Evolutionary conservation across 30 jellyfish, hydroid and myxozoan genomes (phyloP), one percentile per base, ranked within the genome.

Genomic region (Catostylus mosaicus): DNA sequence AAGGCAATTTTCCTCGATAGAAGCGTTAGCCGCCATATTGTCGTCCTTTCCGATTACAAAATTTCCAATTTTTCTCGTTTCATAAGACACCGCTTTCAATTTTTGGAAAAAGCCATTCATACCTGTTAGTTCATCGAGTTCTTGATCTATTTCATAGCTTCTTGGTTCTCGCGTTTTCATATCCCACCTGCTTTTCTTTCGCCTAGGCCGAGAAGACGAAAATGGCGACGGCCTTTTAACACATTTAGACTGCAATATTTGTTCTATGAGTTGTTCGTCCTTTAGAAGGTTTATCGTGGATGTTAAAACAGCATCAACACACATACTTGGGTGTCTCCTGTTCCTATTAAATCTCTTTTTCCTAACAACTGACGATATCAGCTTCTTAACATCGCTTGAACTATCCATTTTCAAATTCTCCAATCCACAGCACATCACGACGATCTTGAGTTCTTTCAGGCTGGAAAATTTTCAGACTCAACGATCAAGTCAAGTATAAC

Each of bases 141-240:
- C 92, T 23, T 82, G 74, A 52, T 79, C 90, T 27, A 79, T 30
- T 16, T 79, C 64, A 33, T 34, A 18, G 34, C 4, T 43, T 52
- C 46, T 24, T 37, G 63, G 64, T 32, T 63, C 89, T 34, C 73
- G 72, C 7, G 69, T 82, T 46, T 62, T 82, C 82, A 82, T 76
- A 47, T 82, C 92, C 92, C 92, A 82, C 37, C 92, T 74, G 75
- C 92, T 82, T 61, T 62, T 68, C 70, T 70, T 82, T 61, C 88
- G 75, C 80, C 60, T 71, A 37, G 45, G 75, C 46, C 30, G 14
- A 7, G 74, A 18, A 1, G 68, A 1, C 0, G 80, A 34, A 26
- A 46, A 27, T 20, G 73, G 45, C 65, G 65, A 43, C 8, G 85
- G 79, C 80, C 92, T 52, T 43, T 82, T 82, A 63, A 73, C 73